These are phyloP conservation scores for Perithous albicinctus DNA, from an alignment of 2,888 invertebrate species.

Conservation along the genomic window DNA sequence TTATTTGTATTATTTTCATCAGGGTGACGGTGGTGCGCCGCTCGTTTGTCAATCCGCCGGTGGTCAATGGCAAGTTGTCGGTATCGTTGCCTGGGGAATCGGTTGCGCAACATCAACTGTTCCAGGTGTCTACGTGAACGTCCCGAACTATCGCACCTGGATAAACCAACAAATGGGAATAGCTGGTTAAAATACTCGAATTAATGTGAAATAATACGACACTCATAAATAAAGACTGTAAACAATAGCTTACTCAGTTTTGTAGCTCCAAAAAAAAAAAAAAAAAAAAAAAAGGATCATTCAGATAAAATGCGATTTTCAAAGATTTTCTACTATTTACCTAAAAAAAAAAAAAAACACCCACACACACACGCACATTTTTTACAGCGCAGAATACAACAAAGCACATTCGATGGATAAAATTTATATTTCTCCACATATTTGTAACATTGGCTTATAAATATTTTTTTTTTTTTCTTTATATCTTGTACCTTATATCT, in stretches of 20 bases:
- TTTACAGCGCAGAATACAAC: background rate
- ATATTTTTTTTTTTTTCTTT: constrained; percentile 64
- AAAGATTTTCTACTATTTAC: too few species aligned
- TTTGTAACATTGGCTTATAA: constrained; percentile 73
- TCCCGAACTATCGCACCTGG: constrained; percentile 88
- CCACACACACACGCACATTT: too few species aligned
- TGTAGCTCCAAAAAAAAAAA: background rate
- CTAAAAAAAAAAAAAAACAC: background rate
- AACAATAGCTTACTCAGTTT: constrained; percentile 5
- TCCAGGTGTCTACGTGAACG: constrained; percentile 92
- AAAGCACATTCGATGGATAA: constrained; percentile 68
- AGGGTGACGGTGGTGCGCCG: constrained; percentile 92
- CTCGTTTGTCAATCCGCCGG: constrained; percentile 87
- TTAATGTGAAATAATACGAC: background rate
- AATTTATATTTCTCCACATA: constrained; percentile 74
- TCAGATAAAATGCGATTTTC: too few species aligned
- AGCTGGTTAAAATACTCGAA: constrained; percentile 3
- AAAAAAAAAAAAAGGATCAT: too few species aligned
- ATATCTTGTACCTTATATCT: constrained; percentile 6
- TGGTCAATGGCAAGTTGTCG: constrained; percentile 88
- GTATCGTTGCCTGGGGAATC: constrained; percentile 91
- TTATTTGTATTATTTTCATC: constrained; percentile 39
- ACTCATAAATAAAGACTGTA: constrained; percentile 26
- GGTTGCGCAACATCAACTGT: constrained; percentile 90
- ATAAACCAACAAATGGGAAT: constrained; percentile 72